phyloP scores from a whole-genome alignment of 2,113 vertebrate species.

The Antennarius striatus region DNA sequence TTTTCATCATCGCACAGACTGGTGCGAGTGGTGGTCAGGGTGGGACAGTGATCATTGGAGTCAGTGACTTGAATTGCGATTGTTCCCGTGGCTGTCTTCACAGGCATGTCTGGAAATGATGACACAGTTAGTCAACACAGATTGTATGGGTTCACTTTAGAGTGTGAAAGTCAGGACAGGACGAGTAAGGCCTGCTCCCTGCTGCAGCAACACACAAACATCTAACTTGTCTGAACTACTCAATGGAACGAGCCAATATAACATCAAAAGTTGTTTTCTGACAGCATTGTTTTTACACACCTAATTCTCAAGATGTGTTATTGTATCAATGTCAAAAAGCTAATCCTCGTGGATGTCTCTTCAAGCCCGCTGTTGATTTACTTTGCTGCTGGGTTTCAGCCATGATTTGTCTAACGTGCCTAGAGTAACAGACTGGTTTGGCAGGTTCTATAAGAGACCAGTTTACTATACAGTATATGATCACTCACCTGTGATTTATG shows the following conservation, averaged over 20 bases:
- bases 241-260: too few species aligned
- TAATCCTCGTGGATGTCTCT: neutral
- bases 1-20: slow-evolving; percentile 77
- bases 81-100: slow-evolving; percentile 86
- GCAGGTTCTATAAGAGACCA: slow-evolving; percentile 21
- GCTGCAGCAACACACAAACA: too few species aligned
- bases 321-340: too few species aligned
- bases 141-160: neutral
- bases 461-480: neutral
- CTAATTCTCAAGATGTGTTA: too few species aligned
- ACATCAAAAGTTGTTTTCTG: too few species aligned
- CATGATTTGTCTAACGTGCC: slow-evolving; percentile 1
- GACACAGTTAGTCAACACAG: neutral
- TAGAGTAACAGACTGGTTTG: neutral
- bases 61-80: slow-evolving; percentile 83
- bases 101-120: slow-evolving; percentile 78
- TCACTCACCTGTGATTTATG: neutral
- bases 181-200: too few species aligned
- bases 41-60: slow-evolving; percentile 84
- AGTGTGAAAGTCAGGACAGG: neutral
- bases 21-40: slow-evolving; percentile 69
- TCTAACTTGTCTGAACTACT: too few species aligned
- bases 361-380: neutral
- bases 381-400: neutral
- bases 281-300: too few species aligned